A percentile compares a stretch with the other conserved stretches of the same genome.
These are phyloP conservation scores for Leptatherina wallacei DNA, from an alignment of 2,797 vertebrate species.

Conservation along the genomic window DNA sequence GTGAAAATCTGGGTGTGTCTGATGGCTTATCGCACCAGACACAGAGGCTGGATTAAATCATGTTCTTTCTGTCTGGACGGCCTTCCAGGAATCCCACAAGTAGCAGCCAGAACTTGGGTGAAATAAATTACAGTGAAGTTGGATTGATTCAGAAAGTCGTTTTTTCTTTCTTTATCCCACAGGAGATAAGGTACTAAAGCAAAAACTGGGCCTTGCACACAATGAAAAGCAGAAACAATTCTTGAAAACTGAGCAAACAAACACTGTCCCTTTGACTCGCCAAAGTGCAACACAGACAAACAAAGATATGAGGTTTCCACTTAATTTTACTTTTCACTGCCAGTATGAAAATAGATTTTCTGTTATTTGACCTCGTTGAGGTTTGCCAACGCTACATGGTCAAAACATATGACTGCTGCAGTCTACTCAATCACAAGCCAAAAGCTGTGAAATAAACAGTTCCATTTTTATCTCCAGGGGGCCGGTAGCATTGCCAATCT, in stretches of 20 bases:
- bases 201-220: constrained; percentile 46
- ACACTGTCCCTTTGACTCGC: constrained; percentile 52
- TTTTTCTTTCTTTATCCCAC: constrained; percentile 32
- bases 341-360: constrained; percentile 68
- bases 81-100: constrained; percentile 70
- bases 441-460: constrained; percentile 64
- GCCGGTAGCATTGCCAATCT: constrained; percentile 50
- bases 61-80: constrained; percentile 67
- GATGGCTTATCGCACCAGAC: constrained; percentile 68
- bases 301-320: constrained; percentile 61
- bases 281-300: constrained; percentile 46
- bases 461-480: constrained; percentile 52
- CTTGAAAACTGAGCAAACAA: constrained; percentile 56
- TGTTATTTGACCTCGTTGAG: constrained; percentile 50
- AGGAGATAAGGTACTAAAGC: constrained; percentile 53
- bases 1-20: constrained; percentile 80
- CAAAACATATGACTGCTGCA: constrained; percentile 58
- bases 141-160: constrained; percentile 60
- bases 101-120: constrained; percentile 71
- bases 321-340: constrained; percentile 47
- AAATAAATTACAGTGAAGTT: constrained; percentile 68
- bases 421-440: constrained; percentile 36
- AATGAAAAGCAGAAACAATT: constrained; percentile 50
- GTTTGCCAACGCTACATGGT: constrained; percentile 57
- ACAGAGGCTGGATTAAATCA: constrained; percentile 74